Evolutionary conservation across 2,888 invertebrate genomes (phyloP), one percentile per base, ranked within the genome.

Genomic region (Frankliniella fusca): DNA sequence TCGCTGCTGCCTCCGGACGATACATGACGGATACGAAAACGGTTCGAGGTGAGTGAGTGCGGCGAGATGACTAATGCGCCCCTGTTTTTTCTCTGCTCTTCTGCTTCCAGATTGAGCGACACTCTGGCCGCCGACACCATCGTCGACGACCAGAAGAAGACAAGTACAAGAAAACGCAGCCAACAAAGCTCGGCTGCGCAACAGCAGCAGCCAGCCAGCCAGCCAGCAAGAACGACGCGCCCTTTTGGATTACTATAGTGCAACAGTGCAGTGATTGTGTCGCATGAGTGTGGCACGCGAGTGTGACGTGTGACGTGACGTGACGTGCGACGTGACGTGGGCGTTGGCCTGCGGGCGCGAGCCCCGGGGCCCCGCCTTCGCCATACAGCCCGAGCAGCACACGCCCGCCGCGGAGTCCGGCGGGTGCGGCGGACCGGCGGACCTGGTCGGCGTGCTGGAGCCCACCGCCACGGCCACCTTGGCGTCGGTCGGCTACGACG

Each of bases 401-500:
- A 23, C 23, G 27, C 70, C 70, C 27, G 70, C 70, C 70, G 70
- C 70, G 23, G 70, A 76, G 27, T 10, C 70, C 70, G 70, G 70
- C 70, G 70, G 70, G 23, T 70, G 70, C 70, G 70, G 70, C 23
- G 23, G 23, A 23, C 23, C 23, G 27, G 23, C 70, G 70, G 70
- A 76, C 70, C 70, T 76, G 23, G 70, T 76, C 70, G 70, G 70
- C 70, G 70, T 76, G 27, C 70, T 76, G 70, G 70, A 76, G 70
- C 27, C 70, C 70, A 76, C 70, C 70, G 70, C 70, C 70, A 76
- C 70, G 70, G 70, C 70, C 70, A 27, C 70, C 70, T 76, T 76
- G 70, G 70, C 70, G 70, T 76, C 70, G 70, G 70, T 76, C 70
- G 70, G 70, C 70, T 76, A 76, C 70, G 70, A 76, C 70, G 70